Base-by-base conservation (phyloP, 1,140 invertebrate genomes). In the Holotrichia oblita region DNA sequence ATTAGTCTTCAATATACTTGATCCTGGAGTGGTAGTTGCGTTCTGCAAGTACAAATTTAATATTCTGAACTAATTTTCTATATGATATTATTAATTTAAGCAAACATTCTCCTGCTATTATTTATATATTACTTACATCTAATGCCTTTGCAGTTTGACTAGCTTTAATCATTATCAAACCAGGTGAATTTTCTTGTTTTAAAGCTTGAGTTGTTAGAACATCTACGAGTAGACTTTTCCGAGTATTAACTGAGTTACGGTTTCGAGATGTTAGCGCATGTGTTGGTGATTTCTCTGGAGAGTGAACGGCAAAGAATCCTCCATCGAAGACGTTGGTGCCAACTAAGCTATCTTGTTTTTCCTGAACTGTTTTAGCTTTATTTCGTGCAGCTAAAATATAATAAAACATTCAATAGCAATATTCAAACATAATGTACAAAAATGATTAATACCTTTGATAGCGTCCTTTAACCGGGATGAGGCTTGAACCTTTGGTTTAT, bases 231-330 rank as follows among this genome's bases (percentile, higher is more conserved):
- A 76, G 27, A 27, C 75, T 76, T 74, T 40, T 41, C 40, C 73
- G 9, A 41, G 22, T 14, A 12, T 48, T 55, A 55, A 6, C 17
- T 76, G 44, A 27, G 22, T 10, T 55, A 12, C 12, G 17, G 17
- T 4, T n/a, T 41, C 2, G 12, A 74, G 73, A 74, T 41, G 40
- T 74, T 14, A 0, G 14, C n/a, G 8, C 9, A 6, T 17, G n/a
- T 74, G 3, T 44, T 41, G 34, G 73, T 74, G 34, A 74, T 41
- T 74, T 41, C n/a, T 41, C 40, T 14, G 73, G 34, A 34, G 73
- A 74, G 8, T 44, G 34, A 0, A 74, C n/a, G 1, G 27, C 9
- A 41, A 74, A 74, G 17, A 74, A 74, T 3, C 73, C 73, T n/a
- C 73, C 73, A 40, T 74, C 73, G 20, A 74, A 74, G 3, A 20